Conservation (phyloP, 2,113 vertebrate genomes). For the Carassius gibelio region DNA sequence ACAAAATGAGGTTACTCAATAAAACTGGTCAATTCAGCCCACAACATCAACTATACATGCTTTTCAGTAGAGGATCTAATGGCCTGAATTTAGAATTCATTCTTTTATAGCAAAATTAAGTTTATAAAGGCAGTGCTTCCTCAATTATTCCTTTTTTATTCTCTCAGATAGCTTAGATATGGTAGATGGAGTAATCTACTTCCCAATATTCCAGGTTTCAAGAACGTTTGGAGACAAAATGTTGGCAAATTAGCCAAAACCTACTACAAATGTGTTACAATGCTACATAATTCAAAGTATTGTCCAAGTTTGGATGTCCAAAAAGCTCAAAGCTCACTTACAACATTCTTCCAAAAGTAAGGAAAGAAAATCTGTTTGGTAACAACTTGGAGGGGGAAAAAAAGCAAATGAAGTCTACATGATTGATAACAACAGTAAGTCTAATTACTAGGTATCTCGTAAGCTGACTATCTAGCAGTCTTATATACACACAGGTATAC, state of each 20-base stretch:
- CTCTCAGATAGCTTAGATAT: neutral
- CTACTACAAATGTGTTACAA: neutral
- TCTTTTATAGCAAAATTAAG: neutral
- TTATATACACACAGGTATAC: neutral
- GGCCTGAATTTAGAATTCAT: neutral
- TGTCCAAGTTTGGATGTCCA: neutral
- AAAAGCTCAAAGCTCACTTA: neutral
- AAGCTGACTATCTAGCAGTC: neutral
- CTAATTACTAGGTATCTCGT: neutral
- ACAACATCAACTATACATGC: neutral
- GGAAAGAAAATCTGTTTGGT: neutral
- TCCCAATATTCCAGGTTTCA: neutral
- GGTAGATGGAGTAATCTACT: neutral
- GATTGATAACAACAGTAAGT: neutral
- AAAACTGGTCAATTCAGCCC: neutral
- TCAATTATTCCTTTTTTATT: neutral
- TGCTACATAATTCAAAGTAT: too few species aligned
- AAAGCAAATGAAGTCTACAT: neutral
- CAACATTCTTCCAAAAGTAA: neutral
- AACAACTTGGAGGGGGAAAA: neutral
- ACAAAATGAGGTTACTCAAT: neutral
- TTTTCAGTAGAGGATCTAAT: neutral
- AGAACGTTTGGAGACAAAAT: neutral
- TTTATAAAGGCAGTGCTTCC: neutral
- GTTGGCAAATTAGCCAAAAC: neutral